phyloP scores from a whole-genome alignment of 2,797 vertebrate species.

The Clarias pachynema region DNA sequence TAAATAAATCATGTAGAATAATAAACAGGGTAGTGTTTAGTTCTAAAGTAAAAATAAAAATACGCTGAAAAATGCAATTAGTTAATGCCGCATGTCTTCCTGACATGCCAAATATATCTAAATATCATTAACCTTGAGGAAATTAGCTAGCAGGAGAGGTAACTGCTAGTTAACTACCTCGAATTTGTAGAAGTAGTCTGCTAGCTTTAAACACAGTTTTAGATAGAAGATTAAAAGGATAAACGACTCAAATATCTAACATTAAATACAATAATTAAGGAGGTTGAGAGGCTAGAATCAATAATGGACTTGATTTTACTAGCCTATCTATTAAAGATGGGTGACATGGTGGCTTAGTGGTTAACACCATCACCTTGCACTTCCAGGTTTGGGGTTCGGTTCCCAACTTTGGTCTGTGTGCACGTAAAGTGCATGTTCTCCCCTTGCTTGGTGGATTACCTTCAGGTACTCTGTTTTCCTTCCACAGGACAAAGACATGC shows the following conservation, averaged over 20 bases:
- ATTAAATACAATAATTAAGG: too few relatives aligned
- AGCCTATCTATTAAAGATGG: neutral
- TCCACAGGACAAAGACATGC: too few relatives aligned
- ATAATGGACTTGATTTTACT: neutral
- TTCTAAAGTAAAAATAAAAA: neutral
- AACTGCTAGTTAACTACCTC: neutral
- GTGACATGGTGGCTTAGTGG: too few relatives aligned
- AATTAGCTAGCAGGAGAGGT: neutral
- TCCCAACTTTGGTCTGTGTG: too few relatives aligned
- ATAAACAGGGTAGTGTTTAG: neutral
- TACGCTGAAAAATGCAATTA: neutral
- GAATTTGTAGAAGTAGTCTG: neutral
- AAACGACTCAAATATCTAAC: neutral
- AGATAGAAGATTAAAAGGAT: neutral
- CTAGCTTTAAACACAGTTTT: neutral
- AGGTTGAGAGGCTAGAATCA: too few relatives aligned
- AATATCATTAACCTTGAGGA: neutral
- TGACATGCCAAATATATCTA: neutral
- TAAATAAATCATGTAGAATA: neutral
- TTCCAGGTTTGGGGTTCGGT: too few relatives aligned
- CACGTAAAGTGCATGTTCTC: too few relatives aligned
- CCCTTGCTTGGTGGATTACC: too few relatives aligned
- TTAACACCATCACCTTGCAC: too few relatives aligned
- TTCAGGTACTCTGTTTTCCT: too few relatives aligned
- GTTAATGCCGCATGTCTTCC: neutral